These are phyloP conservation scores for Pao palembangensis DNA, from an alignment of 2,113 vertebrate genomes.

Conservation along the genomic window DNA sequence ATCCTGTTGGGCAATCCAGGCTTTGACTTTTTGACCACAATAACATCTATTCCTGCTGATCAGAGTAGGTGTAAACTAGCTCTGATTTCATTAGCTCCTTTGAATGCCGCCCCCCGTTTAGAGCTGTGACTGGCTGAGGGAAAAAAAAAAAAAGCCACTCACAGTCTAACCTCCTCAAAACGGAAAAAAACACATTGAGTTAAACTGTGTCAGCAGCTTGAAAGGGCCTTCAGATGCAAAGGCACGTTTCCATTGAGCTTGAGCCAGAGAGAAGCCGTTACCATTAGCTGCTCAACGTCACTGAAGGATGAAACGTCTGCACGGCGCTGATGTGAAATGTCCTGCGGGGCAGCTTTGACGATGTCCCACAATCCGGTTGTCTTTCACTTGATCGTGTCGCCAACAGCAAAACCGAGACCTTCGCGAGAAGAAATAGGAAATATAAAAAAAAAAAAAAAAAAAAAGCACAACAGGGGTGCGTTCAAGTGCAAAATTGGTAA, in stretches of 20 bases:
- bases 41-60: slow-evolving; percentile 25
- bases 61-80: slow-evolving; percentile 25
- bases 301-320: slow-evolving; percentile 3
- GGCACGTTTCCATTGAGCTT: slow-evolving; percentile 28
- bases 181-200: slow-evolving; percentile 19
- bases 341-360: background rate
- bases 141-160: slow-evolving; percentile 1
- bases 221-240: slow-evolving; percentile 30
- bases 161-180: slow-evolving; percentile 18
- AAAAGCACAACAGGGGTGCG: background rate
- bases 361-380: slow-evolving; percentile 2
- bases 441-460: no score
- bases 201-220: slow-evolving; percentile 32
- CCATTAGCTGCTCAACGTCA: slow-evolving; percentile 5
- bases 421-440: background rate
- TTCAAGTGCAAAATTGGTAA: no score
- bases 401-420: background rate
- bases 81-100: slow-evolving; percentile 25
- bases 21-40: slow-evolving; percentile 16
- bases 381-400: background rate
- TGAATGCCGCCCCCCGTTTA: background rate
- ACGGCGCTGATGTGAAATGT: slow-evolving; percentile 8
- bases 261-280: slow-evolving; percentile 26
- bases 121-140: background rate
- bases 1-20: background rate